phyloP scores from a whole-genome alignment of 2,888 invertebrate species.

The Tetrapedia diversipes region DNA sequence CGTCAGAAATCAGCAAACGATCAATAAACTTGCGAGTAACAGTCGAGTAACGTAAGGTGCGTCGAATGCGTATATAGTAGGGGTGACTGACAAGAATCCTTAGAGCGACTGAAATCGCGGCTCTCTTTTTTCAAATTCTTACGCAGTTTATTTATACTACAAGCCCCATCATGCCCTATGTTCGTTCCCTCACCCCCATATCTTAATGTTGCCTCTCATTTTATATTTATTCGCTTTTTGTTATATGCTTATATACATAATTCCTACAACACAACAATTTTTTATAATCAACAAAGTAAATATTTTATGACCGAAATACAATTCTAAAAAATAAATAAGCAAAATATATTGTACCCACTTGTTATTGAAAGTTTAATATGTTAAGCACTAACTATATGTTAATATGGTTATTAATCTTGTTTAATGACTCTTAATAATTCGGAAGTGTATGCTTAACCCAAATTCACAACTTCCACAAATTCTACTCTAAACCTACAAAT shows the following conservation, averaged over 20 bases:
- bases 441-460: constrained; percentile 72
- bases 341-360: neutral
- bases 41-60: constrained; percentile 53
- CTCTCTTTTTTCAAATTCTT: constrained; percentile 44
- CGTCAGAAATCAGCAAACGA: constrained; percentile 50
- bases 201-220: neutral
- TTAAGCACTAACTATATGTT: neutral
- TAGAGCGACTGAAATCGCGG: constrained; percentile 42
- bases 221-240: neutral
- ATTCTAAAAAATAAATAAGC: neutral
- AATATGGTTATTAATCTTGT: constrained; percentile 13
- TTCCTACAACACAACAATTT: too few relatives aligned
- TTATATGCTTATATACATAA: too few relatives aligned
- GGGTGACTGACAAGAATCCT: constrained; percentile 41
- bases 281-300: too few relatives aligned
- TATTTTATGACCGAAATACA: neutral
- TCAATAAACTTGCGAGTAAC: constrained; percentile 60
- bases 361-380: neutral
- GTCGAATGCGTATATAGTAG: constrained; percentile 43
- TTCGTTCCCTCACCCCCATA: neutral
- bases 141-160: constrained; percentile 47
- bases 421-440: constrained; percentile 44
- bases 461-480: constrained; percentile 72
- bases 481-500: constrained; percentile 12
- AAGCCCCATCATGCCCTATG: neutral